Conservation (phyloP, 2,113 vertebrate species). For the Oncorhynchus tshawytscha region DNA sequence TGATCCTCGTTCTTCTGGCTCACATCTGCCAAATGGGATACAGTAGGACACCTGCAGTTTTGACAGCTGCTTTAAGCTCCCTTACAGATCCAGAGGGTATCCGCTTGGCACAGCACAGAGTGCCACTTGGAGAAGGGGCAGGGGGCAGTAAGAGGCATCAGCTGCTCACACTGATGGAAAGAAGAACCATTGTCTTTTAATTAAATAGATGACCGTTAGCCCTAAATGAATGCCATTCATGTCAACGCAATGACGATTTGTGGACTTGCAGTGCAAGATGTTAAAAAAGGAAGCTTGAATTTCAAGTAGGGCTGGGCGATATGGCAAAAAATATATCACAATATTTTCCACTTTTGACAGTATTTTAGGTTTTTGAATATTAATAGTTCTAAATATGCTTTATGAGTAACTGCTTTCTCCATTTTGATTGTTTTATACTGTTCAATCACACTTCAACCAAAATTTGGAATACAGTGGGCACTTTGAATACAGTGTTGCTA, state of each 20-base stretch:
- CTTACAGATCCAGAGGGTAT: background rate
- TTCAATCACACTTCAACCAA: too few species aligned
- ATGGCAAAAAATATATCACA: too few species aligned
- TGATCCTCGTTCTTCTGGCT: background rate
- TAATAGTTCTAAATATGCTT: too few species aligned
- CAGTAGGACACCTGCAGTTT: conserved; percentile 9
- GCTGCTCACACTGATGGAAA: background rate
- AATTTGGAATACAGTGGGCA: too few species aligned
- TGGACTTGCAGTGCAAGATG: background rate
- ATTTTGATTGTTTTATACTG: too few species aligned
- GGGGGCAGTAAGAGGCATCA: background rate
- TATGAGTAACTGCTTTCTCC: too few species aligned
- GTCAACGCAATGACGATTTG: background rate
- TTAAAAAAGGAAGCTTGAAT: background rate
- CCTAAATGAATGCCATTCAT: conserved; percentile 10
- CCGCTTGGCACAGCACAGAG: background rate
- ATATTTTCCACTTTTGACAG: too few species aligned
- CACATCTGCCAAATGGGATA: background rate
- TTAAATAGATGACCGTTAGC: background rate
- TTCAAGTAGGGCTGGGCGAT: too few species aligned
- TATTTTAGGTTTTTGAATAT: too few species aligned
- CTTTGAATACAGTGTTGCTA: too few species aligned
- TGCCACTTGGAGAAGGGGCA: conserved; percentile 11
- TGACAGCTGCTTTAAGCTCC: conserved; percentile 11
- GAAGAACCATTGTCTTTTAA: conserved; percentile 2